Percentiles rank a stretch among this genome's conserved stretches.
These are phyloP conservation scores for Lamprologus lemairii DNA, from an alignment of 2,113 vertebrate species.

Conservation along the genomic window DNA sequence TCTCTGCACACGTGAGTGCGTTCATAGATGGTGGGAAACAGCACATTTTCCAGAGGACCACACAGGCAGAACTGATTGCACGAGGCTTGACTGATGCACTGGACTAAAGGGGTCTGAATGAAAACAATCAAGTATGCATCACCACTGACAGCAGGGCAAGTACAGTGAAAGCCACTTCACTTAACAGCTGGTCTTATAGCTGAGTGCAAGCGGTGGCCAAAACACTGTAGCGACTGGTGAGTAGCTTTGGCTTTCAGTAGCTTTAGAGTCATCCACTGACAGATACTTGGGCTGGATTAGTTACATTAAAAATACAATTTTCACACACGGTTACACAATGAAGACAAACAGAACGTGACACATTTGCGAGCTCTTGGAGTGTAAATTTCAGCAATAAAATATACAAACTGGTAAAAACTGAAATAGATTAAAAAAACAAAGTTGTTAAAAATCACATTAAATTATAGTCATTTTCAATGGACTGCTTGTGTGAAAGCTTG, in stretches of 20 bases:
- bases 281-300: neutral
- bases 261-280: neutral
- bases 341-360: neutral
- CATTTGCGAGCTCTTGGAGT: neutral
- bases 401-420: neutral
- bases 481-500: neutral
- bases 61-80: neutral
- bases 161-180: neutral
- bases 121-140: neutral
- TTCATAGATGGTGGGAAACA: neutral
- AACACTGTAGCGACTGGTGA: neutral
- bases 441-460: neutral
- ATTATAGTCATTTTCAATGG: neutral
- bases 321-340: neutral
- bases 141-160: neutral
- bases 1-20: neutral
- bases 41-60: neutral
- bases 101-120: neutral
- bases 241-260: neutral
- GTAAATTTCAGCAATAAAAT: neutral
- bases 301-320: neutral
- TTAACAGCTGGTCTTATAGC: neutral
- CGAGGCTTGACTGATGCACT: neutral
- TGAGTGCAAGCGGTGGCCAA: neutral
- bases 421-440: neutral